Evolutionary conservation across 2,797 vertebrate genomes (phyloP), one percentile per base, ranked within the genome.

Genomic region (Gadopsis bispinosus): DNA sequence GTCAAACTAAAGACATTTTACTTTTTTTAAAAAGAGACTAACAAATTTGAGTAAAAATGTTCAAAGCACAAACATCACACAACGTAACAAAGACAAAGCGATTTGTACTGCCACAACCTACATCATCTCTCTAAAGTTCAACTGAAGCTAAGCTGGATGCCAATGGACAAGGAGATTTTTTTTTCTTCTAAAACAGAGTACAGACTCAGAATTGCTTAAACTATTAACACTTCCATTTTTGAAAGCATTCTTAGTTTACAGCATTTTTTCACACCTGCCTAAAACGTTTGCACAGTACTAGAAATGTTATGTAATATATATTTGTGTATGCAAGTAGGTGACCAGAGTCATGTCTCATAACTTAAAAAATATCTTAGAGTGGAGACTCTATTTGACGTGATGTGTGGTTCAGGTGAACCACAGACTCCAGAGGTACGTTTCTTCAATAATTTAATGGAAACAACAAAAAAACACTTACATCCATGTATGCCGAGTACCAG

Each of bases 111-210:
- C 19, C 10, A 7, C 16, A 7, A 31, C 37, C 45, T 69, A 37
- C 43, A 31, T 56, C 45, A 51, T 41, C 31, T 39, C 33, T 50
- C 3, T 43, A 66, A 72, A 48, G 48, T 68, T 61, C 85, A 83
- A 13, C 51, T 37, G 14, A 50, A 63, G 43, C 71, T 65, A 63
- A 80, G 48, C 64, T 63, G 68, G 75, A 81, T 75, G 63, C 47
- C 62, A 79, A 58, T 67, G 50, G 39, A 69, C 59, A 17, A n/a
- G 37, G 33, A 54, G 20, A 11, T 71, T 71, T 60, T 67, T 14
- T 71, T 68, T 60, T 67, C 7, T 47, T 41, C 39, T 60, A 16
- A 75, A 77, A 35, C 20, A 65, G 31, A 61, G 58, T 11, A 29
- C 51, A 75, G 54, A 76, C 65, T 66, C 7, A 64, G 43, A 48